Percentiles rank a stretch among this genome's conserved stretches.
Evolutionary conservation across 64 coral and sea anemone genomes (phyloP).

Genomic region (Montipora sp.): DNA sequence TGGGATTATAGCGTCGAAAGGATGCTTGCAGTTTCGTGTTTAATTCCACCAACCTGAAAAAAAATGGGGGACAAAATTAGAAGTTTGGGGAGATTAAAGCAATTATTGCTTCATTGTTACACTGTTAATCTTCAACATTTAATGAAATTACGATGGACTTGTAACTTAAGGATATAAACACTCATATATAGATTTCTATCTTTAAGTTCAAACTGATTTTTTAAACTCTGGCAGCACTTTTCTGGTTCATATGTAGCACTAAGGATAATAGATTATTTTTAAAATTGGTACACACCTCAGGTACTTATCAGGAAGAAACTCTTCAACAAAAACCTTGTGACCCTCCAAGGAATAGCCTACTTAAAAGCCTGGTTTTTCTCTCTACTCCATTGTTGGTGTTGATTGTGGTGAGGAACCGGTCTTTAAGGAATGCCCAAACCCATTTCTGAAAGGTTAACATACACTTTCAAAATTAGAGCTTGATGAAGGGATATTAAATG

Average conservation of each 20-base stretch:
- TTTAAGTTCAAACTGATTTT: too few relatives aligned
- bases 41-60: constrained; percentile 51
- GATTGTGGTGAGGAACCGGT: background rate
- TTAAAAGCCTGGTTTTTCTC: constrained; percentile 62
- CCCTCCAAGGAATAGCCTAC: constrained; percentile 31
- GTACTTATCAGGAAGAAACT: constrained; percentile 71
- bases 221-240: too few relatives aligned
- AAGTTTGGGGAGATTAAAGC: too few relatives aligned
- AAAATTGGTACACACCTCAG: constrained; percentile 7
- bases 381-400: constrained; percentile 70
- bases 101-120: too few relatives aligned
- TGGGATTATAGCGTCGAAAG: constrained; percentile 26
- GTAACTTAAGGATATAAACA: too few relatives aligned
- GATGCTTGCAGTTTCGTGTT: constrained; percentile 41
- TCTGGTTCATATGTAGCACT: too few relatives aligned
- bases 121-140: too few relatives aligned
- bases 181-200: too few relatives aligned
- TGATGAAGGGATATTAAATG: too few relatives aligned
- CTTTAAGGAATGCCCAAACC: constrained; percentile 54
- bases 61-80: background rate
- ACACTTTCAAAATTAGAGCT: background rate
- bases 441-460: constrained; percentile 49
- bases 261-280: too few relatives aligned
- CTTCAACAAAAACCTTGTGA: constrained; percentile 28
- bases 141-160: too few relatives aligned